Evolutionary conservation across 1,140 invertebrate genomes (phyloP), one percentile per base, ranked within the genome.

Genomic region (Bilobella aurantiaca): DNA sequence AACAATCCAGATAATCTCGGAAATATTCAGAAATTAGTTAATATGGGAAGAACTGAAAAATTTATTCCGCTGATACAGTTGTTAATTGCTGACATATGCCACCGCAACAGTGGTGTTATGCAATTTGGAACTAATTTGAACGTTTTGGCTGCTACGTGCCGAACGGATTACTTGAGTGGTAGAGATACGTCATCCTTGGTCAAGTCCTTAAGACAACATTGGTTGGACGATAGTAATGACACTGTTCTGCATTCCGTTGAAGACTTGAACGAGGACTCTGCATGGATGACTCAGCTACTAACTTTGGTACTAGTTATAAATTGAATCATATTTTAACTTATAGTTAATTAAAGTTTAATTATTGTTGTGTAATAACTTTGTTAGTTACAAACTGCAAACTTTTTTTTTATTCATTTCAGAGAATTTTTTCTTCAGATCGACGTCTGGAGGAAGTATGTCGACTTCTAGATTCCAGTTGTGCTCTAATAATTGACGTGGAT

Each of bases 401-500:
- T 8, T 23, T 58, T 65, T 60, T 62, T 27, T n/a, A 37, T 31
- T 58, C 3, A 25, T 66, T 57, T 37, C 42, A 72, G 67, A 58
- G 57, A 59, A 56, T 72, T n/a, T 72, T 72, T 53, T 29, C 65
- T 0, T 62, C 68, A 46, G 71, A 73, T 37, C 34, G 71, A 49
- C 29, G 71, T 42, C 31, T 73, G 29, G 71, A 73, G 63, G 71
- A 97, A 81, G 87, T 93, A 2, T 84, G 87, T 63, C 84, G 86
- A 63, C 80, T 96, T 62, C 79, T 98, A 0, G 88, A 91, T 75
- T 96, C 93, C 0, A 90, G 91, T 0, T 86, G 87, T 65, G 93
- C 94, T 0, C 90, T 94, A 1, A 83, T 82, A 34, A 90, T 98
- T 58, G 84, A 87, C 56, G 82, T 97, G 18, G 82, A 85, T 0